Percentiles rank a stretch among this genome's conserved stretches.
phyloP scores from a whole-genome alignment of 2,797 vertebrate genomes.

The Xiphophorus birchmanni region DNA sequence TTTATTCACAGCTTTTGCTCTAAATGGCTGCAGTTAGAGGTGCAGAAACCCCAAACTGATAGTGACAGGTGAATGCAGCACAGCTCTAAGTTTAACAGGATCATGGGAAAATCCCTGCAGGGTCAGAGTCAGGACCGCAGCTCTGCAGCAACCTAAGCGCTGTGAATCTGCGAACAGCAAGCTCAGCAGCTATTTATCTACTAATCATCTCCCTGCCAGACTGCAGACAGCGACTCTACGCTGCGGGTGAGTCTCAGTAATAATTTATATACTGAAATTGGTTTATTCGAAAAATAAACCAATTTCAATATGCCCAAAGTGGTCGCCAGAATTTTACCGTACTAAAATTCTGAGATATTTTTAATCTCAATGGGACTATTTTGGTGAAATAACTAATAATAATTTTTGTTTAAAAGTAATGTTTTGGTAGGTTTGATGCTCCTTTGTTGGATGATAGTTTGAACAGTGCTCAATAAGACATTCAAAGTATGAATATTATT shows the following conservation, averaged over 20 bases:
- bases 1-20: not conserved
- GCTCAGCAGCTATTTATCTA: constrained; percentile 13
- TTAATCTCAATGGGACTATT: no score
- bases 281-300: no score
- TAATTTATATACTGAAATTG: no score
- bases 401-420: no score
- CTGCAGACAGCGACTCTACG: constrained; percentile 1
- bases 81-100: constrained; percentile 52
- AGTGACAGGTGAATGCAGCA: not conserved
- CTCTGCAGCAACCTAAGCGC: not conserved
- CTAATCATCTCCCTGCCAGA: not conserved
- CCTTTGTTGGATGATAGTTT: not conserved
- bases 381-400: no score
- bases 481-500: not conserved
- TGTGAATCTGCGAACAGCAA: constrained; percentile 4
- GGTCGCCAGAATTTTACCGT: no score
- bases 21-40: not conserved
- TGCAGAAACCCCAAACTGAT: not conserved
- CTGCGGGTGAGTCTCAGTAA: not conserved
- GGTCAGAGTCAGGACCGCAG: constrained; percentile 17
- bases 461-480: not conserved
- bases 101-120: constrained; percentile 53
- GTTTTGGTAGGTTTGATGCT: not conserved
- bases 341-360: no score
- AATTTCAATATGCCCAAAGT: no score